Evolutionary conservation across 2,888 invertebrate genomes (phyloP).

Genomic region (Pecten maximus): DNA sequence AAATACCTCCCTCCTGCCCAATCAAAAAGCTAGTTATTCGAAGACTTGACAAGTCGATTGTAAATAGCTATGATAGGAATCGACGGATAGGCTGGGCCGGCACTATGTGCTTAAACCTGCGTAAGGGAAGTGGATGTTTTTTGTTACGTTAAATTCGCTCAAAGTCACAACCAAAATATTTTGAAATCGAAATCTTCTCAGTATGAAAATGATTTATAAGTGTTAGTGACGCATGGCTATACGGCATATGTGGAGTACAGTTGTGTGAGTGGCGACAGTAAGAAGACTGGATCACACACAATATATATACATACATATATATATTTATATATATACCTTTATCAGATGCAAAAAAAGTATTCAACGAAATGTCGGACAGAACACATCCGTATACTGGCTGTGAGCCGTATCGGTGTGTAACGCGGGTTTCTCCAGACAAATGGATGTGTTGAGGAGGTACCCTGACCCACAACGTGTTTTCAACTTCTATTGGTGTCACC

Average conservation of each 20-base stretch:
- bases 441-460: background rate
- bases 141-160: constrained; percentile 22
- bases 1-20: constrained; percentile 33
- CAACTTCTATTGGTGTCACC: background rate
- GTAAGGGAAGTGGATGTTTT: constrained; percentile 1
- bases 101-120: background rate
- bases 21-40: constrained; percentile 35
- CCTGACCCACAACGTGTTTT: background rate
- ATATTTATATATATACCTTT: background rate
- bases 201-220: constrained; percentile 26
- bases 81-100: background rate
- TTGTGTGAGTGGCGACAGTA: background rate
- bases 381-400: background rate
- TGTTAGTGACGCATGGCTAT: background rate
- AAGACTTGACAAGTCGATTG: background rate
- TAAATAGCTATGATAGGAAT: constrained; percentile 16
- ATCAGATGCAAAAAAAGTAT: constrained; percentile 31
- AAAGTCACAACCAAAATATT: constrained; percentile 30
- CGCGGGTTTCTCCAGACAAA: background rate
- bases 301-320: too few relatives aligned
- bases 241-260: background rate
- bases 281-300: background rate
- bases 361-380: constrained; percentile 25
- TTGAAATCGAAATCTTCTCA: constrained; percentile 19
- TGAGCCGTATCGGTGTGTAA: background rate